Conservation (phyloP, 2,113 vertebrate genomes). For the Lagopus leucura region DNA sequence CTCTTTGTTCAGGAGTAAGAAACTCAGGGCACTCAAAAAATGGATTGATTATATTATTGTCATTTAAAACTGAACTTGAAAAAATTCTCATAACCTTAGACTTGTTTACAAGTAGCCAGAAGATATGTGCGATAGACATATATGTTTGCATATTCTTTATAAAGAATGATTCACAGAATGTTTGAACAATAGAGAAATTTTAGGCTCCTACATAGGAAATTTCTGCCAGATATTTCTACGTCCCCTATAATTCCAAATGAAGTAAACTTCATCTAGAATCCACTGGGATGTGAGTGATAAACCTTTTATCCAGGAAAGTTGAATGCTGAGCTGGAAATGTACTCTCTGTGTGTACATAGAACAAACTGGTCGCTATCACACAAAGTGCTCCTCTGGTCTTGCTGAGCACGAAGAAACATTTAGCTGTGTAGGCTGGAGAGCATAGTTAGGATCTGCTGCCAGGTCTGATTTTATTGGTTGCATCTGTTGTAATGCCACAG, state of each 20-base stretch:
- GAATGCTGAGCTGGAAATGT: background rate
- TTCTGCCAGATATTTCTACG: background rate
- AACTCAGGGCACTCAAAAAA: background rate
- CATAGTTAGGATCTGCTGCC: background rate
- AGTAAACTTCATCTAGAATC: background rate
- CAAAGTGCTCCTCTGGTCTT: fast-evolving
- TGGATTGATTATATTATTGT: background rate
- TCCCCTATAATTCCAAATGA: background rate
- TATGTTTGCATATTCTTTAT: background rate
- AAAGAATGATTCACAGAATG: background rate
- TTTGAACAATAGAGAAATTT: background rate
- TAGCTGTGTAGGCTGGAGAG: background rate
- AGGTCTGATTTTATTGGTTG: background rate
- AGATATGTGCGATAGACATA: background rate
- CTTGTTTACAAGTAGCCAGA: background rate
- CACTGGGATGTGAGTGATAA: background rate
- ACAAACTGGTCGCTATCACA: background rate
- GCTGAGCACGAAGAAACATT: background rate
- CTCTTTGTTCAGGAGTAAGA: background rate
- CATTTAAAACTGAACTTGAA: background rate
- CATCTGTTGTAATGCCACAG: background rate
- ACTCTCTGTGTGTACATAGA: background rate
- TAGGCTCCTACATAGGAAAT: background rate
- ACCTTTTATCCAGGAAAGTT: background rate
- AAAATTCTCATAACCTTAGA: background rate